Base-by-base conservation (phyloP, 53 echinoderm and acorn worm genomes). In the Paracentrotus lividus region DNA sequence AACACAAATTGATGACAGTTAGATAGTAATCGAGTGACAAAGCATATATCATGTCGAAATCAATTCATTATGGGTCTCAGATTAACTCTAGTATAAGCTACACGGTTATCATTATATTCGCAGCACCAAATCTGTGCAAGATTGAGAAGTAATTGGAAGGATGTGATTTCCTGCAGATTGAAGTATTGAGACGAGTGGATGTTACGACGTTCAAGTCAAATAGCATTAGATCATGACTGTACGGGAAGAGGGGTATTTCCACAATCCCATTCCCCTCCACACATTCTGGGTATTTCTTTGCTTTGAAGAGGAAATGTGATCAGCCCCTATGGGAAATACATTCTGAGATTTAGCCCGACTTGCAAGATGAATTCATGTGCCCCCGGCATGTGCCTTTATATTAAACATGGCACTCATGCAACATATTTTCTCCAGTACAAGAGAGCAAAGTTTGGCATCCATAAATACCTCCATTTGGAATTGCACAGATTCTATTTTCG, bases 111-210 rank as follows among this genome's bases (percentile, higher is more conserved):
- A 81, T 81, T n/a, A 47, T 47, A 81, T 12, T 47, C 44, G 47
- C 47, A 81, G 45, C 81, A 45, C 81, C n/a, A 81, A 81, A 49
- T 81, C 10, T 81, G 12, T 7, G n/a, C 81, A 21, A 81, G 47
- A 81, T 81, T 81, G 81, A n/a, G 81, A 81, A 81, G 27, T 81
- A 81, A 81, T 81, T 81, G 81, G 45, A 5, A 2, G 47, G 81
- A 81, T 47, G 38, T 47, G 47, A 81, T 47, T 81, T 45, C 81
- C 81, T 24, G 47, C n/a, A 81, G 47, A 49, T 23, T 81, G 81
- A 81, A 27, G 44, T 21, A 81, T 45, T n/a, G n/a, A 24, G 26
- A 47, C 13, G 47, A 81, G 49, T 6, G 81, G 27, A 45, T n/a
- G 81, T 81, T 45, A 9, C 47, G 81, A 81, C 81, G 33, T 81